Base-by-base conservation (phyloP, 2,888 invertebrate genomes). In the Lycia hirtaria region DNA sequence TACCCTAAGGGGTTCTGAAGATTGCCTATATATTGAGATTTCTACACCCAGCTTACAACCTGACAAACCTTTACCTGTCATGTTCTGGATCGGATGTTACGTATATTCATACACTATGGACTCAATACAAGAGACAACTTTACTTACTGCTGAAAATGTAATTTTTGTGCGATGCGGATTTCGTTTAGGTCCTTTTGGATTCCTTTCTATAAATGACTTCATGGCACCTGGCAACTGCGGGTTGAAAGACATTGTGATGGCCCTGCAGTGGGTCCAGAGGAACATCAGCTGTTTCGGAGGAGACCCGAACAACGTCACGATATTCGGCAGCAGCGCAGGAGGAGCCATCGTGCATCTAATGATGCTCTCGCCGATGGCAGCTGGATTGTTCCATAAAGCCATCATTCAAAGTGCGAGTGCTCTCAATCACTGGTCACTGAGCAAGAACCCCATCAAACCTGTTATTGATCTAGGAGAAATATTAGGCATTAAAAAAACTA, bases 11-110 rank as follows among this genome's bases (percentile, higher is more conserved):
- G 19, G 89, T 32, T 78, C 84, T 30, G 92, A 92, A 76, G 92
- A 92, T 67, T 92, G 92, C 62, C 80, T 92, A 0, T 90, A 88
- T 57, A 72, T 92, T 32, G 87, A 91, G 66, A 71, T 92, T 10
- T 78, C 76, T 22, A 81, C 85, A 26, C 85, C 85, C 59, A 80
- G 71, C 57, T 63, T 85, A 7, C 73, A 78, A 30, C 79, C 86
- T 4, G 70, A 78, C 0, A 77, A 88, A 62, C 81, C 72, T 12
- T 68, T 87, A 66, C 92, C 93, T 20, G 93, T 93, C 1, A 89
- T 93, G 89, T 89, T 93, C 59, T 93, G 89, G 87, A 85, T 93
- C 48, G 91, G 92, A 54, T 80, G 87, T 43, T 90, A 75, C 60
- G 76, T 72, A 20, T 93, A 83, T 67, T 51, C 75, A 20, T 67